Evolutionary conservation across 2,888 invertebrate genomes (phyloP), one percentile per base, ranked within the genome.

Genomic region (Hemistola chrysoprasaria): DNA sequence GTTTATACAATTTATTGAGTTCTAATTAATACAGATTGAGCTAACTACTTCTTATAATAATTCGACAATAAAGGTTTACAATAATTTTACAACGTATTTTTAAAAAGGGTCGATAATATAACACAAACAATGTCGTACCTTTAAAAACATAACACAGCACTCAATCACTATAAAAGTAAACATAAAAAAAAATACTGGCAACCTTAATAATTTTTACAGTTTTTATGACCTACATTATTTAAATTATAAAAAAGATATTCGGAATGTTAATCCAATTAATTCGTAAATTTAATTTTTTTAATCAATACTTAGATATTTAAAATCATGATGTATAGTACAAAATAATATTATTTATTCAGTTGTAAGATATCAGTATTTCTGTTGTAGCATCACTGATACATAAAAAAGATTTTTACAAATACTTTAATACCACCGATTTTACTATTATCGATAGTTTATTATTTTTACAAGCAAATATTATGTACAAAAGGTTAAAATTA

Each of bases 101-200:
- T 54, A 48, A 33, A 49, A 54, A 50, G 38, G 46, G 40, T 38
- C 11, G 48, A 53, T 47, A 41, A 53, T 43, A 43, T 48, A 55
- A 56, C n/a, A n/a, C n/a, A 59, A 65, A 65, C 47, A 62, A 64
- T 56, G 59, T 62, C 61, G 63, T 56, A 61, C 59, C 65, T 61
- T 61, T 58, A 48, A 60, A 64, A 68, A 64, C 59, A 58, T 74
- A 78, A 77, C 78, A 78, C 80, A 78, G 78, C 73, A 70, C 69
- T 72, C 70, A 66, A 77, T 77, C 74, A 79, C 74, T 65, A n/a
- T n/a, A 66, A 65, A 59, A 16, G 2, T 50, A 44, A 50, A 59
- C 47, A 49, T 43, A 44, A 54, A 60, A 62, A 51, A 51, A 64
- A 50, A 58, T 63, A 71, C 65, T 66, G 69, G 61, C 65, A 66